These are phyloP conservation scores for Cirrhinus mrigala DNA, from an alignment of 2,797 vertebrate species.

Conservation along the genomic window DNA sequence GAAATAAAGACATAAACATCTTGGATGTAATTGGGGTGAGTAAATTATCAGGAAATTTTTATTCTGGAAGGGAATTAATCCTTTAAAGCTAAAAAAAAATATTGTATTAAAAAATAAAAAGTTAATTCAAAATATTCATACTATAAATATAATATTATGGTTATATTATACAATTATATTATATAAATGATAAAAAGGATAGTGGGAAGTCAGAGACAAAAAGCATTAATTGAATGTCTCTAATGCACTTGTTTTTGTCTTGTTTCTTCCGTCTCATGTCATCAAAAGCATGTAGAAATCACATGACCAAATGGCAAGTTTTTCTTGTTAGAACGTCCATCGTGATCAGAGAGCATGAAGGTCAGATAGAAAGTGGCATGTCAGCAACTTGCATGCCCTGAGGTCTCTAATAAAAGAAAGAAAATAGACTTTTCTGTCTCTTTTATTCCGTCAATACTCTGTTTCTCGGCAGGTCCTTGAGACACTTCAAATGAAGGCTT, in stretches of 20 bases:
- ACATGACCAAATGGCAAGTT: constrained; percentile 7
- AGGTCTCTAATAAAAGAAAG: constrained; percentile 51
- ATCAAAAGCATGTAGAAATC: background rate
- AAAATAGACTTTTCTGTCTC: constrained; percentile 44
- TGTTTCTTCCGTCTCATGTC: no score
- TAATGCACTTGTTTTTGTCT: no score
- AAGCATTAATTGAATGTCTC: background rate
- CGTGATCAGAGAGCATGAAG: constrained; percentile 36
- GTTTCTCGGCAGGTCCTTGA: constrained; percentile 10
- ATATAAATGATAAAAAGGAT: no score
- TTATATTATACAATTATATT: no score
- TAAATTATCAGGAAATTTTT: no score
- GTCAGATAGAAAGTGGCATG: constrained; percentile 46
- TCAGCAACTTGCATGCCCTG: constrained; percentile 40
- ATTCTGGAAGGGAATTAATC: no score
- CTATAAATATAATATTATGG: background rate
- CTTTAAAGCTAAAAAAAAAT: no score
- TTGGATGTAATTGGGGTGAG: no score
- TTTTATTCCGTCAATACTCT: constrained; percentile 47
- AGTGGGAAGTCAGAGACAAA: background rate
- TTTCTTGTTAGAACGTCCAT: constrained; percentile 6
- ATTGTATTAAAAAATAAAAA: no score
- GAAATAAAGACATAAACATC: no score
- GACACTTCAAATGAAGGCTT: constrained; percentile 20
- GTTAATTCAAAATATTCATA: no score